Conservation (phyloP, 1,140 invertebrate species). For the Calosoma granatense region DNA sequence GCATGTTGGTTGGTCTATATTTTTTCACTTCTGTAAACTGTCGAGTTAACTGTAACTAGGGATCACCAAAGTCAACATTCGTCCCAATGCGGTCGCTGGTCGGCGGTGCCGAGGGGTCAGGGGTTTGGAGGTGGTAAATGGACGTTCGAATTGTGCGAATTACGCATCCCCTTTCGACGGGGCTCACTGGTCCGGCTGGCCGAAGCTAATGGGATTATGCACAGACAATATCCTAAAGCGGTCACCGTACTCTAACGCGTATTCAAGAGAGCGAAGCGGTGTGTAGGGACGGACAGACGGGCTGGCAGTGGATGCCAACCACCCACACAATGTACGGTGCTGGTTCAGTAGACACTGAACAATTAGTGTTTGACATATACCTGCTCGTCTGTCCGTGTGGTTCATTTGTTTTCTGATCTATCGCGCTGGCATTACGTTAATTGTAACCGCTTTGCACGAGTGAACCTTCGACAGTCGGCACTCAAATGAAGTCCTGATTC, state of each 20-base stretch:
- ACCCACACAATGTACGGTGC: no score
- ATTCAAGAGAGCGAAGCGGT: background rate
- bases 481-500: no score
- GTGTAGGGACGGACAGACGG: background rate
- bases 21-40: no score
- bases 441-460: background rate
- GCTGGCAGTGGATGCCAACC: background rate
- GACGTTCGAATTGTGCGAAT: conserved; percentile 6
- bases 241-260: conserved; percentile 3
- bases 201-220: conserved; percentile 1
- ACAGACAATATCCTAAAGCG: conserved; percentile 7
- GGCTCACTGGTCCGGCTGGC: background rate
- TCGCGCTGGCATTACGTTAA: background rate
- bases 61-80: background rate
- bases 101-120: background rate
- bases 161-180: background rate
- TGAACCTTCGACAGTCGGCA: background rate
- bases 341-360: background rate
- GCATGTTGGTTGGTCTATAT: no score
- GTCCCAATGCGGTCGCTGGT: background rate
- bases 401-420: conserved; percentile 5
- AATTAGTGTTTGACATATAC: conserved; percentile 5
- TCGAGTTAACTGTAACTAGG: no score
- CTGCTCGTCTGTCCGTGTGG: background rate
- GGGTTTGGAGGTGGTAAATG: background rate